A percentile compares a stretch with the other conserved stretches of the same genome.
phyloP scores from a whole-genome alignment of 2,113 vertebrate genomes.

The Cryptomyrus ogoouensis region DNA sequence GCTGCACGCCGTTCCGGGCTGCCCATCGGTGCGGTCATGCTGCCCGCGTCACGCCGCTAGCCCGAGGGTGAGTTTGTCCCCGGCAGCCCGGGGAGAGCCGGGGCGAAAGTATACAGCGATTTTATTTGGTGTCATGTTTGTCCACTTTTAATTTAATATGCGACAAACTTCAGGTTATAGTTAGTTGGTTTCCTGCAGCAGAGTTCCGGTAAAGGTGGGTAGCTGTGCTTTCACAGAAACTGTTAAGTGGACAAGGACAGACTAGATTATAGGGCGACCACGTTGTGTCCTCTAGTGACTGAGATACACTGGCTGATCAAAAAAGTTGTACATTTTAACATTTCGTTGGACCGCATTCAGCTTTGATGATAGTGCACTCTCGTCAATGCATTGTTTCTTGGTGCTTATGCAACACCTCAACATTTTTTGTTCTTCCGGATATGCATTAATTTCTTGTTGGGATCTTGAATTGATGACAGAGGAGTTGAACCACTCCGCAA shows the following conservation, averaged over 20 bases:
- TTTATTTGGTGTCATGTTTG: not conserved
- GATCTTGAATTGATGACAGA: not conserved
- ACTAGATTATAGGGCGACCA: not conserved
- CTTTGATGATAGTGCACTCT: not conserved
- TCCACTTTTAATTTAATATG: not conserved
- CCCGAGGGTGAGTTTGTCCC: not conserved
- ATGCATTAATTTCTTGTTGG: not conserved
- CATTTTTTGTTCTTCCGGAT: not conserved
- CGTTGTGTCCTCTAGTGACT: not conserved
- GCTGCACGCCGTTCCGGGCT: not conserved
- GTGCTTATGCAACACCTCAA: not conserved
- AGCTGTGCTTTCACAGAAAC: not conserved
- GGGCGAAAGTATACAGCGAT: not conserved
- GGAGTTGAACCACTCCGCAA: not conserved
- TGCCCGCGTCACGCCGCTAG: not conserved
- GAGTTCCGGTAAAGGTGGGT: not conserved
- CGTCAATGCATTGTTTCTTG: not conserved
- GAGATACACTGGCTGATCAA: not conserved
- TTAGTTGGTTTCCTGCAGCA: not conserved
- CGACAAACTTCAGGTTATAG: not conserved
- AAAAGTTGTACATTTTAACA: not conserved
- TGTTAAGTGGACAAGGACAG: not conserved
- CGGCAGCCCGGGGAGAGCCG: not conserved
- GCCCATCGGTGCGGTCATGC: not conserved
- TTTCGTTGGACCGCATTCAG: not conserved